These are phyloP conservation scores for Helarctos malayanus DNA, from an alignment of 2,797 vertebrate species.

Conservation along the genomic window DNA sequence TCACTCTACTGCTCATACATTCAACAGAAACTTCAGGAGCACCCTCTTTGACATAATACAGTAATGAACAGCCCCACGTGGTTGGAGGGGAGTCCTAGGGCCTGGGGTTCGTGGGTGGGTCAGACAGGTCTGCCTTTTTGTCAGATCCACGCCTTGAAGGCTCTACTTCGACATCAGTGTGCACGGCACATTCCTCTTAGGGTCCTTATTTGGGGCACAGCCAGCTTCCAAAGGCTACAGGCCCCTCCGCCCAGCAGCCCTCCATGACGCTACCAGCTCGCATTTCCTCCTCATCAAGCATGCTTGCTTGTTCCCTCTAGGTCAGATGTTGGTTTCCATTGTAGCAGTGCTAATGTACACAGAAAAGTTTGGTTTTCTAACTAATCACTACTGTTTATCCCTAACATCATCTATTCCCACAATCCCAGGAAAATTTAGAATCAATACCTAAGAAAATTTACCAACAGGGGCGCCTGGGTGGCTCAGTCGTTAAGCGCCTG, in stretches of 20 bases:
- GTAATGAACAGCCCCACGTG: background rate
- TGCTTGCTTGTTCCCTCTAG: background rate
- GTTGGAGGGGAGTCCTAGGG: background rate
- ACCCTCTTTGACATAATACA: background rate
- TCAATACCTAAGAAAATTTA: constrained; percentile 12
- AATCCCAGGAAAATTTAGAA: constrained; percentile 27
- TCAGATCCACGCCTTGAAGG: background rate
- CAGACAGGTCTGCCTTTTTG: background rate
- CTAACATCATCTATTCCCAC: background rate
- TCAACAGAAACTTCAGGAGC: background rate
- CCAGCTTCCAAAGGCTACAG: background rate
- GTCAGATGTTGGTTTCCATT: constrained; percentile 36
- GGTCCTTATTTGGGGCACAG: background rate
- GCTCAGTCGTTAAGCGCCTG: no score
- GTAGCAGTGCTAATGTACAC: background rate
- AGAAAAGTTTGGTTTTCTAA: constrained; percentile 11
- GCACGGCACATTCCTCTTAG: background rate
- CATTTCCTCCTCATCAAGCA: background rate
- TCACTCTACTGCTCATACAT: background rate
- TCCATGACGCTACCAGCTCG: background rate
- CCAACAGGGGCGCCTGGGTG: background rate
- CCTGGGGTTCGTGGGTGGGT: background rate
- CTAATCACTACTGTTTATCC: constrained; percentile 19
- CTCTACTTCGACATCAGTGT: background rate
- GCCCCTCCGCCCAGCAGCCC: background rate